Base-by-base conservation (phyloP, 2,797 vertebrate genomes). In the Synaphobranchus kaupii region DNA sequence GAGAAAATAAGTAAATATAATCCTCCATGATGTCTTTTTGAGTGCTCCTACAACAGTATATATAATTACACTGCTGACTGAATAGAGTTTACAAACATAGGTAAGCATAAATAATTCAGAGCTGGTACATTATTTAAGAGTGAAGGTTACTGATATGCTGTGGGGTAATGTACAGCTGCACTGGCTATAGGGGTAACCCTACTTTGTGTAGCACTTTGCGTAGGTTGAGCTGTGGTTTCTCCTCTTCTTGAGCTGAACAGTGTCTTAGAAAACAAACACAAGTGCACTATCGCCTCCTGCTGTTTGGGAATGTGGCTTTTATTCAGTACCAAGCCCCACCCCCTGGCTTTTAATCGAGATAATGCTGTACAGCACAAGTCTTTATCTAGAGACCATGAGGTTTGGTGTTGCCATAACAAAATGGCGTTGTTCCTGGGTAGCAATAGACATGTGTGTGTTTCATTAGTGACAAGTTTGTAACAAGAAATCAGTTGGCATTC, bases 11-110 rank as follows among this genome's bases (percentile, higher is more conserved):
- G n/a, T 80, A 25, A 34, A 47, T 39, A 47, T 47, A 47, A 22
- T 39, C 76, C 17, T 25, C 31, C 34, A 80, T 47, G 20, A 22
- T 80, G 3, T 20, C 34, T 47, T 22, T 81, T 50, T 81, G 78
- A 48, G 78, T 81, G 22, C 78, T 50, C 25, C 47, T 25, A 12
- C 78, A 81, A 81, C 25, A 8, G 22, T n/a, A 48, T 81, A 81
- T 81, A 50, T 81, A 81, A 81, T 81, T 50, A 50, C 47, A 50
- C 9, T 50, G 78, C 44, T 25, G 47, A 81, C 10, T 81, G 20
- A 81, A 81, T n/a, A 25, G 78, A 50, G 78, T 81, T 81, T 81
- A 81, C 44, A 81, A 81, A 50, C 44, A 81, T 81, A 81, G 22
- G 78, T 81, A 48, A 81, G 78, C 44, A 15, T 81, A n/a, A 81